Evolutionary conservation across 2,113 vertebrate species (phyloP), one percentile per base, ranked within the genome.

Genomic region (Nothoprocta perdicaria): DNA sequence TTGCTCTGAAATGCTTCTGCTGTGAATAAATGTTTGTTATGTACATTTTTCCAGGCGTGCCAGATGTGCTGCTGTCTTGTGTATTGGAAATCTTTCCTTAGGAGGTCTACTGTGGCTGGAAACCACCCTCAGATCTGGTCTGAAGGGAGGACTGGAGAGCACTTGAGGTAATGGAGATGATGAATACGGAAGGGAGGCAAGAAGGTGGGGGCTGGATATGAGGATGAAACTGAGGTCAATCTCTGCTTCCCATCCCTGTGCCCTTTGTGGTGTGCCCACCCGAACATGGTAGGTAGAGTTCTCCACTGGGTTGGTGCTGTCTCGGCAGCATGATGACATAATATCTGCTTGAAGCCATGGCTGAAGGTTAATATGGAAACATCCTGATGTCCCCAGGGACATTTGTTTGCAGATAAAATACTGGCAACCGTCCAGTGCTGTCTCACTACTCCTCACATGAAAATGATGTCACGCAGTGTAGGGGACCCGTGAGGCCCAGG

Each of bases 21-120:
- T 80, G 90, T 86, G 80, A 86, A 24, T 58, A 89, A 73, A 53
- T 50, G 67, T 63, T 81, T 31, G 27, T 92, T 82, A 62, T 29
- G 18, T 86, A 69, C 41, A 57, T 31, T 27, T 57, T 29, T 57
- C 53, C 53, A 31, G 53, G 15, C 53, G 31, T 57, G 16, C 53
- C 29, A 74, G 33, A 48, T 38, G 15, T 74, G 40, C 62, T 55
- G 29, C 41, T 85, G 35, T 46, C 55, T 83, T 2, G 2, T 62
- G 7, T 71, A 10, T 57, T 71, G 65, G 35, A 89, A 85, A 80
- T 26, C 13, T 85, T 77, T 61, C 40, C 35, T 48, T 94, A 60
- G 53, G 75, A 85, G 22, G 26, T 66, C 29, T 73, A 12, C 53
- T 80, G 29, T 41, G 82, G 26, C 55, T 91, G 63, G 50, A 85